These are phyloP conservation scores for Procambarus virginalis DNA, from an alignment of 1,140 invertebrate species.

Conservation along the genomic window DNA sequence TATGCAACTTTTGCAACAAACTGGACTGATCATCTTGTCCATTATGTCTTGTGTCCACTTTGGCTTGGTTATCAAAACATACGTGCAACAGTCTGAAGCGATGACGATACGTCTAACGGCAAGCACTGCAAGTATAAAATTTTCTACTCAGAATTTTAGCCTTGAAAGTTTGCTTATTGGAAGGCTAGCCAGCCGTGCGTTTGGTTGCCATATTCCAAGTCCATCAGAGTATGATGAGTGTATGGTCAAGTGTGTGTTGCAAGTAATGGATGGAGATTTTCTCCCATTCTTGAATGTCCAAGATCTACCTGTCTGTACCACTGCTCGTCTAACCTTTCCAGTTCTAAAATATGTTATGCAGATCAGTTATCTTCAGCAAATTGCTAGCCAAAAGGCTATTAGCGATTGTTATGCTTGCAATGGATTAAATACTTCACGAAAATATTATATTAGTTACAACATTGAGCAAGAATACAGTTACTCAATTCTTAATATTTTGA, in stretches of 20 bases:
- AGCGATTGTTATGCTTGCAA: background rate
- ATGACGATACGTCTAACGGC: background rate
- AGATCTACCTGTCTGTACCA: conserved; percentile 13
- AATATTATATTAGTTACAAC: background rate
- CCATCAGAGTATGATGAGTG: background rate
- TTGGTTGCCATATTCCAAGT: conserved; percentile 6
- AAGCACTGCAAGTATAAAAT: too few species aligned
- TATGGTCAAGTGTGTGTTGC: conserved; percentile 7
- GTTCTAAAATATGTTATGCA: background rate
- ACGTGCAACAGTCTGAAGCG: background rate
- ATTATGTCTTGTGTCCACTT: conserved; percentile 1
- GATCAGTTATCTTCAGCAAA: background rate
- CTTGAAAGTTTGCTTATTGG: background rate
- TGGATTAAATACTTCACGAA: background rate
- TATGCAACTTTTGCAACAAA: background rate
- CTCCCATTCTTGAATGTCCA: background rate
- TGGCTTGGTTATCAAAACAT: background rate
- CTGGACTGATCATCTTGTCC: background rate
- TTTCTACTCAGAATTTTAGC: background rate
- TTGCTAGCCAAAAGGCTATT: background rate
- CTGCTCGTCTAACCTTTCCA: background rate
- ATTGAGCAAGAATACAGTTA: background rate
- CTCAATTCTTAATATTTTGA: background rate
- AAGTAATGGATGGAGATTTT: background rate
- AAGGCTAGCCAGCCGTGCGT: conserved; percentile 8